phyloP scores from a whole-genome alignment of 2,113 vertebrate species.

The Toxotes chatareus region DNA sequence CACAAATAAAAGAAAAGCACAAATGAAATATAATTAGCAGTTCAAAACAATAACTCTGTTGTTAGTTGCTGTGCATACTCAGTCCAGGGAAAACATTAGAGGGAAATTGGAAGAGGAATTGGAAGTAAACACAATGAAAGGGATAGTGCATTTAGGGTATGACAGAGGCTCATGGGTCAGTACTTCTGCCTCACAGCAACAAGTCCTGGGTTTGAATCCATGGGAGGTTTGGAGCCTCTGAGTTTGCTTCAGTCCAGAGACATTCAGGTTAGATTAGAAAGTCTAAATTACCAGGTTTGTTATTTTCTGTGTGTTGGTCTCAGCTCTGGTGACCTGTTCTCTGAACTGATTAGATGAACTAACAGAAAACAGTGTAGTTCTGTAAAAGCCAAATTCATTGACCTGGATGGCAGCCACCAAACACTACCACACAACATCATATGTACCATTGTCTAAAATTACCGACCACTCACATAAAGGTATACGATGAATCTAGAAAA shows the following conservation, averaged over 20 bases:
- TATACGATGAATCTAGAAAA: not conserved
- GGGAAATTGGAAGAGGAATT: no score
- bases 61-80: not conserved
- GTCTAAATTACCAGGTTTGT: no score
- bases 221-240: not conserved
- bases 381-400: not conserved
- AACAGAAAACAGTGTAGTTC: no score
- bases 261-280: no score
- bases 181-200: not conserved
- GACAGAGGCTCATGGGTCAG: no score
- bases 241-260: no score
- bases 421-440: not conserved
- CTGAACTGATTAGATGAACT: no score
- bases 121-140: no score
- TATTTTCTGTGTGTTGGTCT: no score
- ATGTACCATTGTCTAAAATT: not conserved
- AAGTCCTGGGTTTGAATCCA: not conserved
- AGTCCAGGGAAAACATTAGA: no score
- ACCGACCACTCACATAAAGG: not conserved
- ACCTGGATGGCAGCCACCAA: not conserved
- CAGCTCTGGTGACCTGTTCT: no score
- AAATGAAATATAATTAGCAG: not conserved
- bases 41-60: not conserved
- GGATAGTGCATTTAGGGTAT: no score
- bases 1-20: not conserved